Evolutionary conservation across 1,140 invertebrate genomes (phyloP).

Genomic region (Aphidius gifuensis): DNA sequence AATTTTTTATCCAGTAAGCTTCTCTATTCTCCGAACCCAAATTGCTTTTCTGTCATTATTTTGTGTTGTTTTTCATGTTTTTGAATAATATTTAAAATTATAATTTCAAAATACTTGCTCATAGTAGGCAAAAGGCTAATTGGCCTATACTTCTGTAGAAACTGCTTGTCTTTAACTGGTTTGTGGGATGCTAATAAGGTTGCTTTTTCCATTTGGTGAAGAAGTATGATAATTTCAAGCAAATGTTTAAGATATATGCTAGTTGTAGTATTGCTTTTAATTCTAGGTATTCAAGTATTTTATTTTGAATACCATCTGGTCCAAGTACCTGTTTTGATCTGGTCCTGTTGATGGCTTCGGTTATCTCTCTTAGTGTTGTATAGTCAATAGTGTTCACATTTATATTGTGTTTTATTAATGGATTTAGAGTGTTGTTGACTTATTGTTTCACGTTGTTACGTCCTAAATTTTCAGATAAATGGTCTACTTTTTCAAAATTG

Average conservation of each 20-base stretch:
- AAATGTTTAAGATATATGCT: conserved; percentile 31
- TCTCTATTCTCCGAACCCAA: conserved; percentile 33
- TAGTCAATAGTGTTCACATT: not conserved
- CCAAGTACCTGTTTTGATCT: conserved; percentile 33
- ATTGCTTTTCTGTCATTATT: conserved; percentile 31
- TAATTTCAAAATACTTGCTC: conserved; percentile 40
- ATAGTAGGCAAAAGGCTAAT: conserved; percentile 37
- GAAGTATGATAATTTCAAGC: conserved; percentile 28
- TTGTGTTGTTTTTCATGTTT: conserved; percentile 12
- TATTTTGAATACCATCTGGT: conserved; percentile 27
- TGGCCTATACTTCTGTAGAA: conserved; percentile 35
- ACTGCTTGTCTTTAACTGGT: conserved; percentile 38
- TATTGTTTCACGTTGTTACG: not conserved
- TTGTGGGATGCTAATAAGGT: conserved; percentile 28
- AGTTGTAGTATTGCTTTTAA: conserved; percentile 29
- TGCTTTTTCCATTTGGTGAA: conserved; percentile 34
- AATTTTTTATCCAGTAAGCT: not conserved
- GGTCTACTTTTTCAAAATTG: conserved; percentile 13
- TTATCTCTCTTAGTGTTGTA: not conserved
- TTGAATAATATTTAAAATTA: conserved; percentile 31
- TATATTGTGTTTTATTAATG: not conserved
- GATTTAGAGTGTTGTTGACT: not conserved
- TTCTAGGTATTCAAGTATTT: conserved; percentile 31
- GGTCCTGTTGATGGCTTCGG: conserved; percentile 2
- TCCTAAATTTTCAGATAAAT: conserved; percentile 8